Base-by-base conservation (phyloP, 2,888 invertebrate genomes). In the Pharmacophagus antenor region DNA sequence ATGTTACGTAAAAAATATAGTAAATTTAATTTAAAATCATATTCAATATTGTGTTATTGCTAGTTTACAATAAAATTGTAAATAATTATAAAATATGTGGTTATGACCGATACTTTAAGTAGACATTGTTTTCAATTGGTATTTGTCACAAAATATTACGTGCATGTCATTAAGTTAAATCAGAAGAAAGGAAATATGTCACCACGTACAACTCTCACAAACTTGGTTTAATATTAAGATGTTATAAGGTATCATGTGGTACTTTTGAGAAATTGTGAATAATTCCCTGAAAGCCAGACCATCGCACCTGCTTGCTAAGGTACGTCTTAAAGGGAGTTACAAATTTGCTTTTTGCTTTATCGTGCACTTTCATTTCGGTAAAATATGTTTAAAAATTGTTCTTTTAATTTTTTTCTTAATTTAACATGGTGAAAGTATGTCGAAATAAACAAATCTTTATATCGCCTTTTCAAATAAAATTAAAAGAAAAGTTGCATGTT, bases 181-280 rank as follows among this genome's bases (percentile, higher is more conserved):
- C 8, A 27, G 22, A 52, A 52, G 17, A 54, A 27, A 17, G 5
- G 42, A 23, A 20, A 8, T n/a, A 12, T 23, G 44, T 44, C 22
- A 46, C 20, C 54, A 42, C 25, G 2, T 27, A 44, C 50, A 51
- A 20, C 25, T 41, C 47, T 25, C 27, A 41, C 18, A 18, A 51
- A 56, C 55, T 56, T 51, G 23, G 21, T 56, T 50, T 50, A 51
- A 51, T 60, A 60, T 60, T 54, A 60, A 54, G 51, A 31, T 60
- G 37, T 60, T 50, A 55, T 21, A 50, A 47, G 60, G 60, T 55
- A 56, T 47, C 60, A 60, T 60, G 55, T 60, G 60, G 46, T 56
- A 56, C 55, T 44, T 56, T 41, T 55, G 51, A 20, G 50, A 60
- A 46, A 60, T 20, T 44, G 50, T 60, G 60, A 56, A 60, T 60